Base-by-base conservation (phyloP, 2,888 invertebrate genomes). In the Campopleginae sp. region DNA sequence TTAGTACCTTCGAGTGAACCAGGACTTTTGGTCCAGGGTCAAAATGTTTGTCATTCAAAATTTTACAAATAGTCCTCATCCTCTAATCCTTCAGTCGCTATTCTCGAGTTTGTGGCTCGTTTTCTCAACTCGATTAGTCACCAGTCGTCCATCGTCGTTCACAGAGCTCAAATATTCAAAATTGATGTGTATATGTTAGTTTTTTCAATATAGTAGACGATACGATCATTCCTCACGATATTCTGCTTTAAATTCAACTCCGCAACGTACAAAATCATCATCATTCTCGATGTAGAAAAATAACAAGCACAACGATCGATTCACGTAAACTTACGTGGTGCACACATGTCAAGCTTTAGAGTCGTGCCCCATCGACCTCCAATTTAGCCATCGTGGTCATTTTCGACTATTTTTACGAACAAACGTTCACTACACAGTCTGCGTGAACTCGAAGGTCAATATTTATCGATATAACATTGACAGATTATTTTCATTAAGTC, bases 231-330 rank as follows among this genome's bases (percentile, higher is more conserved):
- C 31, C n/a, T 65, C 33, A n/a, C 33, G 8, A 65, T 38, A 33
- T n/a, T n/a, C 33, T 6, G 38, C 38, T 65, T 33, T 8, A 19
- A 33, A n/a, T 63, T 63, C 7, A 33, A 33, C 33, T 63, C 4
- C 23, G n/a, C 17, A 23, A 33, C n/a, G n/a, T 33, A 33, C 2
- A 7, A 38, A 33, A 65, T 65, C 38, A 65, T 33, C 63, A 33
- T 65, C 33, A n/a, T n/a, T 38, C 63, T 65, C 63, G n/a, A 65
- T 38, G 38, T 65, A 65, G 17, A 38, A 38, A 27, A n/a, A 14
- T n/a, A n/a, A 38, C 33, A 65, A 27, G 17, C 17, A 65, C 17
- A 27, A 58, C 27, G 58, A 58, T 58, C 27, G 27, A 58, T 58
- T 58, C 8, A 14, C 27, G 8, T 58, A 27, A 10, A 27, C 10